phyloP scores from a whole-genome alignment of 2,797 vertebrate genomes.

The Leptatherina wallacei region DNA sequence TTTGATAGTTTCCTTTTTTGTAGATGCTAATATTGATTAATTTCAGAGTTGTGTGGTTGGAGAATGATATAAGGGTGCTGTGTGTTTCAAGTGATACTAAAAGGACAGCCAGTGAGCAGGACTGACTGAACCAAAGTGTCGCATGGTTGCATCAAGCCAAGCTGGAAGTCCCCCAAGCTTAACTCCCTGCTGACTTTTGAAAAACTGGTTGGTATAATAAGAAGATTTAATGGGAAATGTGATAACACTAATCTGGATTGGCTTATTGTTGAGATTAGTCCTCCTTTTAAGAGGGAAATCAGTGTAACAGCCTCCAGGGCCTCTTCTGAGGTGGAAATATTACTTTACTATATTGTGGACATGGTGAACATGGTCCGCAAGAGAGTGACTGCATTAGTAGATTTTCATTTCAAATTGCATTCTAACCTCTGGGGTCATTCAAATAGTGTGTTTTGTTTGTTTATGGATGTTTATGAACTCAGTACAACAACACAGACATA shows the following conservation, averaged over 20 bases:
- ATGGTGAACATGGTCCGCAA: too few relatives aligned
- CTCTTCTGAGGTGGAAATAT: constrained; percentile 24
- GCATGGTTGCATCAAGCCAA: constrained; percentile 33
- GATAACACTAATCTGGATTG: constrained; percentile 65
- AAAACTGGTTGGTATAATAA: constrained; percentile 45
- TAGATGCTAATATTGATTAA: constrained; percentile 50
- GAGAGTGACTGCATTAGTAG: too few relatives aligned
- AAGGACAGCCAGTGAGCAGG: constrained; percentile 37
- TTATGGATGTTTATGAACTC: not conserved
- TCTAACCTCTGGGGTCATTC: not conserved
- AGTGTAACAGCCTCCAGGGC: constrained; percentile 31
- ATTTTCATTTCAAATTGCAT: not conserved
- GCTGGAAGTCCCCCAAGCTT: constrained; percentile 53
- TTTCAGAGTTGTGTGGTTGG: constrained; percentile 22
- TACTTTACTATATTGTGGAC: constrained; percentile 15
- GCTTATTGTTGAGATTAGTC: constrained; percentile 59
- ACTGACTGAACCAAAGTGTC: constrained; percentile 23
- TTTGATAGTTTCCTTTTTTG: constrained; percentile 29
- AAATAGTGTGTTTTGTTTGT: not conserved
- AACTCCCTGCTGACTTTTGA: constrained; percentile 50
- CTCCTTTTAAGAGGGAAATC: constrained; percentile 39
- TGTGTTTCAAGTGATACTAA: constrained; percentile 51
- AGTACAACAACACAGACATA: not conserved
- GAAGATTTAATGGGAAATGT: constrained; percentile 65
- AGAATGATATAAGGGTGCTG: constrained; percentile 19